A percentile compares a stretch with the other conserved stretches of the same genome.
Evolutionary conservation across 2,888 invertebrate genomes (phyloP).

Genomic region (Tenodera sinensis): DNA sequence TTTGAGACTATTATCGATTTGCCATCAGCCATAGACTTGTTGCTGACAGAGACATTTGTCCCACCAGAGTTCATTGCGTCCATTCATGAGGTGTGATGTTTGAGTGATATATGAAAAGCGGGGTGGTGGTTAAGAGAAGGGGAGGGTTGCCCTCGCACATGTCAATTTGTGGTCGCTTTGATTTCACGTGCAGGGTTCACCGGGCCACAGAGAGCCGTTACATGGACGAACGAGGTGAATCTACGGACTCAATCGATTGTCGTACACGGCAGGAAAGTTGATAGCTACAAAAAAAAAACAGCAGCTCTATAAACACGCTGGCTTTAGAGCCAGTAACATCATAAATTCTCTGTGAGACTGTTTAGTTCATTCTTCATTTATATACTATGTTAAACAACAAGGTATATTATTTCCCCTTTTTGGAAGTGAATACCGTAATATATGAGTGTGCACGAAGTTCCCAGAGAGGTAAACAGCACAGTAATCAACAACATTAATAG

Average conservation of each 20-base stretch:
- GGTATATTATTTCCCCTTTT: too few relatives aligned
- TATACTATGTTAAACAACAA: too few relatives aligned
- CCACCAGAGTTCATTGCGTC: not conserved
- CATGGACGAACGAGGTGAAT: too few relatives aligned
- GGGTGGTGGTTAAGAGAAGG: not conserved
- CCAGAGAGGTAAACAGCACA: too few relatives aligned
- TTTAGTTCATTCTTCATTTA: too few relatives aligned
- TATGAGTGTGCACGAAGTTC: too few relatives aligned
- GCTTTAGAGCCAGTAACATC: too few relatives aligned
- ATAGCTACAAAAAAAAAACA: not conserved
- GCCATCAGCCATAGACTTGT: not conserved
- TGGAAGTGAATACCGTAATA: too few relatives aligned
- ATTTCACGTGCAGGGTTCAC: not conserved
- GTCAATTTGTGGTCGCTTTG: conserved; percentile 16
- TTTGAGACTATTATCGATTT: not conserved
- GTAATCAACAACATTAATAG: too few relatives aligned
- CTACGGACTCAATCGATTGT: not conserved
- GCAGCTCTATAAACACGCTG: not conserved
- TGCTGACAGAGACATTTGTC: not conserved
- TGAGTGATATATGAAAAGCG: conserved; percentile 13
- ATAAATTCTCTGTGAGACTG: too few relatives aligned
- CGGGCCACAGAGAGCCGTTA: not conserved
- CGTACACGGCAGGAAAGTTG: not conserved
- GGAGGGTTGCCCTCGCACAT: not conserved
- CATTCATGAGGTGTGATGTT: not conserved